Evolutionary conservation across 1,140 invertebrate genomes (phyloP), one percentile per base, ranked within the genome.

Genomic region (Notospermus geniculatus): DNA sequence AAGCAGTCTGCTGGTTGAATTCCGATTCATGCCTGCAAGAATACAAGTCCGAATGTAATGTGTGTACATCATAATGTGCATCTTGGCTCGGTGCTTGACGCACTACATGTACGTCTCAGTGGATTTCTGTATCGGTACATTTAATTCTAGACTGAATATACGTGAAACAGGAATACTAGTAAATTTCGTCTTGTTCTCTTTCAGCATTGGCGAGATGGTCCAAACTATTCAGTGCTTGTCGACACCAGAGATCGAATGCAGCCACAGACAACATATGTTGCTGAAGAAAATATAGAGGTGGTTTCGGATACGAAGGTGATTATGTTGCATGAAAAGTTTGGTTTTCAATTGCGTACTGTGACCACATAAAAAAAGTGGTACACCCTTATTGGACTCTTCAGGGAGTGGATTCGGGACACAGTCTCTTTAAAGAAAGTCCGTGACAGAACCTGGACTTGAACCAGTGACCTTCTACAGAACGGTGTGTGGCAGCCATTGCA

Each of bases 181-280:
- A 66, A 41, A 27, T 36, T 57, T 50, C 45, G 15, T 41, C 29
- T 50, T 28, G 56, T 65, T 54, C 63, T 53, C 61, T 70, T 75
- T 54, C 64, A 80, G 72, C 72, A 72, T 55, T 80, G 75, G 69
- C 63, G 63, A 39, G 69, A 66, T 9, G 68, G 69, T 70, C 82
- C 81, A 29, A 80, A 83, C 63, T 83, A 83, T 71, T 69, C 80
- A 17, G 70, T 83, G 27, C 60, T 83, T 27, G 80, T 83, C 9
- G 82, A 83, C 66, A 79, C 71, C 0, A 59, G 79, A 45, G 78
- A 82, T 59, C 64, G 80, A 9, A 43, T 70, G 17, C 60, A 54
- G 2, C 73, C 79, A 23, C 81, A 83, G 63, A 65, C 76, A 32
- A 79, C 75, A 9, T 83, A 83, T 63, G 74, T 83, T 17, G 73